Base-by-base conservation (phyloP, 2,113 vertebrate species). In the Charadrius vociferus region DNA sequence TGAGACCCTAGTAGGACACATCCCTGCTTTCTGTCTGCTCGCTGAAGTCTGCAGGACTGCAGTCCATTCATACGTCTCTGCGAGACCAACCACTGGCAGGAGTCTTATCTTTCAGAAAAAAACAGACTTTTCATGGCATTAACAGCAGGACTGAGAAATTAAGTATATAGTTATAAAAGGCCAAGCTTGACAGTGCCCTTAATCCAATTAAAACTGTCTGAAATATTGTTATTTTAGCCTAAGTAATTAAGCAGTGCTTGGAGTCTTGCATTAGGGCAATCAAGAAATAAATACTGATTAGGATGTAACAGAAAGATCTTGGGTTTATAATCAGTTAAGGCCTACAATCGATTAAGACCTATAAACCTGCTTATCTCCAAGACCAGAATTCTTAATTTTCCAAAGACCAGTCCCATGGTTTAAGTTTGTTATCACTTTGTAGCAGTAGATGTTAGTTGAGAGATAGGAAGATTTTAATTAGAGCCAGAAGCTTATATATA, bases 381-480 rank as follows among this genome's bases (percentile, higher is more conserved):
- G 45, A 81, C 11, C 22, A 77, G 49, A 91, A 87, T 88, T 84
- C 52, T 86, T 77, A 2, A 36, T 92, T 91, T 95, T 66, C 74
- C 58, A 37, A 87, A 70, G 52, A 91, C 5, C 13, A 21, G 36
- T 58, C 22, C 26, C 14, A 4, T 77, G 29, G 21, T 93, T 88
- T 86, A 86, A 79, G 56, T 79, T 89, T 84, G 50, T 89, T 95
- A 91, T 93, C 58, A 16, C 58, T 83, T 72, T 41, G n/a, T 68
- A 80, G 58, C 70, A 80, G 52, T 84, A 62, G 10, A 43, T 84
- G 36, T 66, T 86, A 71, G 50, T 24, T 91, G 53, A 95, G 16
- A 1, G 3, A 94, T 30, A 62, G 7, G 49, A 79, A 91, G 58
- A 77, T 66, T 93, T 91, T 93, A 87, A 91, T 97, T 91, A 91